Conservation (phyloP, 2,113 vertebrate genomes). For the Pelusios castaneus region DNA sequence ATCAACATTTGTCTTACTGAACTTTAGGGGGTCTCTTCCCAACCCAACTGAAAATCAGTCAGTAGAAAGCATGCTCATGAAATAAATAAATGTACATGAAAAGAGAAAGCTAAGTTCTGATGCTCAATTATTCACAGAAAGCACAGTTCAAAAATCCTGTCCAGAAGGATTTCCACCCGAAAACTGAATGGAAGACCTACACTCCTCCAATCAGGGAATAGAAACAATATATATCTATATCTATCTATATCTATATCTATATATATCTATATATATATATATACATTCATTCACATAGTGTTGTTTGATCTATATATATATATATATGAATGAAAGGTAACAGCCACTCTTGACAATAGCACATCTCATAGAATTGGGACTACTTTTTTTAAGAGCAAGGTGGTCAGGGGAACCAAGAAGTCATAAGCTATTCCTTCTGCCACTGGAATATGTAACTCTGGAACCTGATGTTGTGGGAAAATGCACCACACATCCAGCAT, state of each 20-base stretch:
- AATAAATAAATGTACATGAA: background rate
- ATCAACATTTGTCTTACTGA: background rate
- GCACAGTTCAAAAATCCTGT: background rate
- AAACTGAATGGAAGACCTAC: background rate
- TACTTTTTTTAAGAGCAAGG: background rate
- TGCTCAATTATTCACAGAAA: background rate
- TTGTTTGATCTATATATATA: too few relatives aligned
- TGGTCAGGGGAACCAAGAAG: background rate
- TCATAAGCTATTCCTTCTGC: background rate
- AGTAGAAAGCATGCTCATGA: background rate
- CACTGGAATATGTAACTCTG: conserved; percentile 10
- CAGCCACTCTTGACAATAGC: background rate
- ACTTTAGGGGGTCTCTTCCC: background rate
- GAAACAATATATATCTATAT: too few relatives aligned
- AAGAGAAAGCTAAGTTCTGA: background rate
- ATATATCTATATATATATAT: too few relatives aligned
- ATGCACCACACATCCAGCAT: background rate
- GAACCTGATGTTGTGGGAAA: conserved; percentile 22
- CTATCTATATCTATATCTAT: too few relatives aligned
- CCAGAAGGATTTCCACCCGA: background rate
- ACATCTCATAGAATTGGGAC: background rate
- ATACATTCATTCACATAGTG: too few relatives aligned
- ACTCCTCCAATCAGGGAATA: background rate
- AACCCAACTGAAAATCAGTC: background rate
- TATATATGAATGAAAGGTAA: background rate